Evolutionary conservation across 2,888 invertebrate species (phyloP), one percentile per base, ranked within the genome.

Genomic region (Sinodicranocentrus sp.): DNA sequence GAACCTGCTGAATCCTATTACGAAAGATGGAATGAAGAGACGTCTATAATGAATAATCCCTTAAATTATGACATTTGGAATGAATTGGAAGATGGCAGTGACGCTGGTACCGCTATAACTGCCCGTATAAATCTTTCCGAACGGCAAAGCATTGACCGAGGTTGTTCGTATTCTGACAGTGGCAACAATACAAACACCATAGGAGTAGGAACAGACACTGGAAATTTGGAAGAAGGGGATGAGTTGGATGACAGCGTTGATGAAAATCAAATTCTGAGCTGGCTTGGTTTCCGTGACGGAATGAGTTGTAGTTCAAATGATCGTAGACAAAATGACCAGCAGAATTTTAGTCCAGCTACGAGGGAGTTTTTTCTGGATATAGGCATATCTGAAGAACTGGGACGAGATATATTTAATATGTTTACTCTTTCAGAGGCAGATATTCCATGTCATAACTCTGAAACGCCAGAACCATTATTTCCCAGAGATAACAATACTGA

Each of bases 51-150:
- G 63, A 71, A 71, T n/a, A 71, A 79, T 63, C 79, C 79, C 0
- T 33, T 79, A 17, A 79, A 79, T 71, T 79, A 79, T 23, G 79
- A 79, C 25, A 79, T 79, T 63, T 79, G 79, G 79, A 54, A 79
- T 44, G 79, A 79, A 43, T 19, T 79, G n/a, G 71, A 71, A 10
- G 71, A 65, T 1, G 68, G 78, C 1, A 44, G 1, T n/a, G 73
- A 44, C 8, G 33, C 43, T 1, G 70, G 52, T n/a, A 39, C 78
- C 5, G 61, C 70, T 1, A 70, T 70, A 13, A 70, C 70, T 1
- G 70, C 70, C n/a, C 43, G 78, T 1, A 78, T 78, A 8, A 78
- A 78, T 48, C 25, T 70, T 6, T 68, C 78, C n/a, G 78, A 78
- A 48, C 28, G 70, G 5, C 21, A 70, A 15, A 21, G 48, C 1